These are phyloP conservation scores for Bombus balteatus DNA, from an alignment of 1,140 invertebrate genomes.

Conservation along the genomic window DNA sequence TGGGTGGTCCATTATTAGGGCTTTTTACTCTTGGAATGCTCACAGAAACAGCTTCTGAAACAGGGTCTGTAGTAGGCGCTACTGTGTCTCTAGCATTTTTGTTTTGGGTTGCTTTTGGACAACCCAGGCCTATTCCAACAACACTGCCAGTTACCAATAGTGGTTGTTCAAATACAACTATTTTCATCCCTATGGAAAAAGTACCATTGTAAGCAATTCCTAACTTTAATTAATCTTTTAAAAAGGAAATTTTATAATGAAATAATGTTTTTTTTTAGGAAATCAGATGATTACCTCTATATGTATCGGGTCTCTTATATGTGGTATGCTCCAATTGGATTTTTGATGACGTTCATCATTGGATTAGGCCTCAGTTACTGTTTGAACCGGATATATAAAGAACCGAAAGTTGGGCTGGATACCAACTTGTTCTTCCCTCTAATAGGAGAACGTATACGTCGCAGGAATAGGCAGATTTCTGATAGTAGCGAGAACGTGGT, in stretches of 20 bases:
- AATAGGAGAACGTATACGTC: slow-evolving; percentile 81
- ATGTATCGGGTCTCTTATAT: slow-evolving; percentile 92
- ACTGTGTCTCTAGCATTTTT: slow-evolving; percentile 87
- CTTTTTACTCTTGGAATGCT: slow-evolving; percentile 92
- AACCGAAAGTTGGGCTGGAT: slow-evolving; percentile 75
- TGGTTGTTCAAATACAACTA: slow-evolving; percentile 53
- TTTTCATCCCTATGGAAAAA: neutral
- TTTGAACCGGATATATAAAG: slow-evolving; percentile 49
- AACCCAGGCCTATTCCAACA: slow-evolving; percentile 85
- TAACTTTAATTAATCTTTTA: neutral
- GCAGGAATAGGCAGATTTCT: slow-evolving; percentile 20
- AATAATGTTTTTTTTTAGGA: slow-evolving; percentile 39
- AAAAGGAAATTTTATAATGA: neutral
- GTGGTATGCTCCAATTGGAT: slow-evolving; percentile 91
- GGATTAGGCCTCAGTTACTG: slow-evolving; percentile 86
- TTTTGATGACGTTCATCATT: slow-evolving; percentile 85
- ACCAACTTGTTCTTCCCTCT: slow-evolving; percentile 87
- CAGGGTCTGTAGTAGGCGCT: slow-evolving; percentile 88
- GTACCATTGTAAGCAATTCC: neutral
- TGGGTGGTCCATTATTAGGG: slow-evolving; percentile 91
- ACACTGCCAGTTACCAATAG: slow-evolving; percentile 56
- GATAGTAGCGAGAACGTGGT: neutral
- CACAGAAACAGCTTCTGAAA: slow-evolving; percentile 85
- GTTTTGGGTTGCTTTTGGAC: slow-evolving; percentile 94
- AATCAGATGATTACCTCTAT: slow-evolving; percentile 67